Evolutionary conservation across 2,888 invertebrate genomes (phyloP).

Genomic region (Meliscaeva auricollis): DNA sequence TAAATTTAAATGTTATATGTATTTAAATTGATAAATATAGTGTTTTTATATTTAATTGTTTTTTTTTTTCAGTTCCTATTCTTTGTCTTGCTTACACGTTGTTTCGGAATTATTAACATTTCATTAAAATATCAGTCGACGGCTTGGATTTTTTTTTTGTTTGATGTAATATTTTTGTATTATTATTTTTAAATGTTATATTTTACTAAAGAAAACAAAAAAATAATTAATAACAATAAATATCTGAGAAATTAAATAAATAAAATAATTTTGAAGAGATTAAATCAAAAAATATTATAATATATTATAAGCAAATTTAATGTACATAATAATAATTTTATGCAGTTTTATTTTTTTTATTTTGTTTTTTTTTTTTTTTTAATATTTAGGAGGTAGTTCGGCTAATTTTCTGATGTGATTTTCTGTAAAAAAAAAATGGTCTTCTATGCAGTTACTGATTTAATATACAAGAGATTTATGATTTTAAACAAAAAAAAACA

Average conservation of each 20-base stretch:
- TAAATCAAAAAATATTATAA: conserved; percentile 10
- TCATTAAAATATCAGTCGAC: conserved; percentile 83
- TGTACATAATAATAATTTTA: conserved; percentile 30
- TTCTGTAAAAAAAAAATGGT: conserved; percentile 48
- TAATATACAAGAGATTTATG: conserved; percentile 38
- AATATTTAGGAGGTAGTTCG: conserved; percentile 71
- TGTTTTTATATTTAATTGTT: conserved; percentile 36
- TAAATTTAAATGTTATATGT: conserved; percentile 35
- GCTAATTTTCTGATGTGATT: conserved; percentile 70
- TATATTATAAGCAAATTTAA: conserved; percentile 28
- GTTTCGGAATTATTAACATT: conserved; percentile 76
- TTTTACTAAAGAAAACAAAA: conserved; percentile 14
- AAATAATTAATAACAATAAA: conserved; percentile 1
- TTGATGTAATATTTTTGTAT: conserved; percentile 44
- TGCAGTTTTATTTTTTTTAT: conserved; percentile 28
- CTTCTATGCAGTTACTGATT: conserved; percentile 24
- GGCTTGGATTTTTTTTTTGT: conserved; percentile 77
- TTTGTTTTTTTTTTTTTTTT: conserved; percentile 30
- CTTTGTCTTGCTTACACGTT: conserved; percentile 76
- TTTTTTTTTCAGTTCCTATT: conserved; percentile 71
- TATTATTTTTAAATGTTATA: conserved; percentile 22
- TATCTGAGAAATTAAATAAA: conserved; percentile 30
- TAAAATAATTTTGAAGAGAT: conserved; percentile 36
- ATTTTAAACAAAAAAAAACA: conserved; percentile 1
- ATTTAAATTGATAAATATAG: conserved; percentile 57